Conservation (phyloP, 2,888 invertebrate genomes). For the Eristalis arbustorum region DNA sequence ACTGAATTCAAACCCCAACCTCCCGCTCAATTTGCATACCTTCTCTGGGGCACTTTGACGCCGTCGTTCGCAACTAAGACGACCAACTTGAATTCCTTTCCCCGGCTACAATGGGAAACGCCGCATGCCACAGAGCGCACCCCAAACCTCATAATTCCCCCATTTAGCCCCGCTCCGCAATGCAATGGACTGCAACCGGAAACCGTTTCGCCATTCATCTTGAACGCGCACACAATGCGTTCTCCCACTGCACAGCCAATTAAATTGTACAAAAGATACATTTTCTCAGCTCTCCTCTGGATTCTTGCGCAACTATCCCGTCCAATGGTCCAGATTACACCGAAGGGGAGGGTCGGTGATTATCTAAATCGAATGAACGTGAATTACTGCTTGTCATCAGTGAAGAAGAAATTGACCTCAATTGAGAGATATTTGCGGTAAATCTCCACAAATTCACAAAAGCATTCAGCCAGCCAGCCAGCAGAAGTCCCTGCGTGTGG, state of each 20-base stretch:
- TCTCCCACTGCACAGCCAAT: neutral
- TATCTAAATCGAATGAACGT: constrained; percentile 68
- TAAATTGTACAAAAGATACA: neutral
- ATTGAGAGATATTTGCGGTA: constrained; percentile 64
- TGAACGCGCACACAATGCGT: constrained; percentile 1
- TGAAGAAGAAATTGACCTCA: constrained; percentile 62
- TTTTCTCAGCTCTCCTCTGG: constrained; percentile 8
- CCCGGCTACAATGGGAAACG: neutral
- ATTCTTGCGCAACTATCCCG: constrained; percentile 13
- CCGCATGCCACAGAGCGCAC: neutral
- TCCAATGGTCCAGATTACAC: neutral
- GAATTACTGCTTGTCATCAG: constrained; percentile 64
- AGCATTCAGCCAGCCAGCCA: neutral
- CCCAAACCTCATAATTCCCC: neutral
- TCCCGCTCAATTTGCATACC: neutral
- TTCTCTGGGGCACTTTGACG: neutral
- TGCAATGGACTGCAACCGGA: neutral
- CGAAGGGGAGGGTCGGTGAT: constrained; percentile 20
- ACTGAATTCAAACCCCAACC: neutral
- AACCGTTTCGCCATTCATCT: neutral
- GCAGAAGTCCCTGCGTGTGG: constrained; percentile 19
- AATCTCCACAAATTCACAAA: constrained; percentile 66
- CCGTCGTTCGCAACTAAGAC: neutral
- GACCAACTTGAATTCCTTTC: neutral
- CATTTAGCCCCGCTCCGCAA: too few species aligned